A percentile compares a stretch with the other conserved stretches of the same genome.
Conservation (phyloP, 2,797 vertebrate genomes). For the Gadopsis marmoratus region DNA sequence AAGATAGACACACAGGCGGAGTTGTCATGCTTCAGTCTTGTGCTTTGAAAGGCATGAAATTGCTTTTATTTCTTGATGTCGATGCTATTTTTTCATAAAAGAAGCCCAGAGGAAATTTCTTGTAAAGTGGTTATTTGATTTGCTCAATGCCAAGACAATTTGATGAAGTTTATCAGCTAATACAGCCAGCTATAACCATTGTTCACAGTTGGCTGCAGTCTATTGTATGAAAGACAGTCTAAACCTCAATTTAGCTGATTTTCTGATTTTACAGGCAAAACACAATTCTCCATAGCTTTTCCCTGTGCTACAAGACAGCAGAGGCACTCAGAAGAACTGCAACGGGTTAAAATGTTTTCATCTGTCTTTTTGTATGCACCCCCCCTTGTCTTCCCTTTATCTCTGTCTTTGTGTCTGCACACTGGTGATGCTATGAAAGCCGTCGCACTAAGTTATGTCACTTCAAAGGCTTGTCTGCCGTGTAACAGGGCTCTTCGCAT, state of each 20-base stretch:
- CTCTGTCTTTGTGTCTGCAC: constrained; percentile 70
- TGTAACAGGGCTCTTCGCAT: constrained; percentile 81
- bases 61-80: constrained; percentile 78
- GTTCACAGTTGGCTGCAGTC: not conserved
- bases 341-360: constrained; percentile 55
- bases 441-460: constrained; percentile 81
- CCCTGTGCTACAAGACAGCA: constrained; percentile 37
- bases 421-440: constrained; percentile 71
- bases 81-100: constrained; percentile 63
- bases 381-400: constrained; percentile 52
- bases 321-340: constrained; percentile 23
- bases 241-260: constrained; percentile 40
- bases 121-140: constrained; percentile 51
- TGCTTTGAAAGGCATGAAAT: constrained; percentile 81
- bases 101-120: constrained; percentile 52
- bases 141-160: constrained; percentile 41
- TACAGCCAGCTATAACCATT: constrained; percentile 9
- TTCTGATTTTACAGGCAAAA: constrained; percentile 23
- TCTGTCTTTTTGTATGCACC: constrained; percentile 44
- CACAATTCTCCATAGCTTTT: not conserved
- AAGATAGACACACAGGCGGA: constrained; percentile 67
- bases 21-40: constrained; percentile 77
- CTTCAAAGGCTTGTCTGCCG: constrained; percentile 81
- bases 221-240: constrained; percentile 15
- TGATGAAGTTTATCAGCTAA: constrained; percentile 53